Conservation (phyloP, 2,113 vertebrate species). For the Chauna torquata region DNA sequence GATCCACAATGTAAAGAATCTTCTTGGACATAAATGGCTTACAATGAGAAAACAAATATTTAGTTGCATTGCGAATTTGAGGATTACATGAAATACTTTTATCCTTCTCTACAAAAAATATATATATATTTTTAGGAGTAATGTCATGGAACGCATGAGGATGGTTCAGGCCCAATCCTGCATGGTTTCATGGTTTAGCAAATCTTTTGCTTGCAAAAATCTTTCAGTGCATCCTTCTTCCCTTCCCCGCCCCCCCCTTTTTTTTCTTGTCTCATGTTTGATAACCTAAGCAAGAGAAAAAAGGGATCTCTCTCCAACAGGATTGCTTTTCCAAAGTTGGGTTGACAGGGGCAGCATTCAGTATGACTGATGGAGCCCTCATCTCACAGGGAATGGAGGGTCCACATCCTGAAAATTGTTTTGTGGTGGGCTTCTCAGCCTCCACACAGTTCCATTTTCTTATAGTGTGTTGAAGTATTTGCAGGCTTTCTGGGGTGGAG, state of each 20-base stretch:
- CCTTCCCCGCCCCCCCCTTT: rapidly evolving
- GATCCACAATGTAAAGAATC: not conserved
- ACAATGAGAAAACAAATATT: not conserved
- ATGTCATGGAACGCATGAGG: not conserved
- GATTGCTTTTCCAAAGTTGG: not conserved
- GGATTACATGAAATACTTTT: not conserved
- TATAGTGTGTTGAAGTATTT: not conserved
- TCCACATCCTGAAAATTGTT: not conserved
- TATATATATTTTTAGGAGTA: not conserved
- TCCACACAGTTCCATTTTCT: not conserved
- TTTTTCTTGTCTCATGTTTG: not conserved
- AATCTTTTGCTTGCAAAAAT: not conserved
- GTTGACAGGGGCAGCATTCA: not conserved
- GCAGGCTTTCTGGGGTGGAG: not conserved
- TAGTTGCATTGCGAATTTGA: not conserved
- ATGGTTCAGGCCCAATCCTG: not conserved
- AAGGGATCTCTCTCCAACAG: not conserved
- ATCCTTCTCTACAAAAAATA: not conserved
- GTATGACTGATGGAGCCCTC: not conserved
- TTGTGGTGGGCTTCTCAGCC: not conserved
- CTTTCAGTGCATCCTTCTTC: not conserved
- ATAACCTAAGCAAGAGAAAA: not conserved
- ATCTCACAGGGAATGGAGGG: not conserved
- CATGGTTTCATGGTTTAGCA: not conserved
- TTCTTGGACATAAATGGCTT: not conserved